Evolutionary conservation across 2,888 invertebrate genomes (phyloP).

Genomic region (Brachypterus glaber): DNA sequence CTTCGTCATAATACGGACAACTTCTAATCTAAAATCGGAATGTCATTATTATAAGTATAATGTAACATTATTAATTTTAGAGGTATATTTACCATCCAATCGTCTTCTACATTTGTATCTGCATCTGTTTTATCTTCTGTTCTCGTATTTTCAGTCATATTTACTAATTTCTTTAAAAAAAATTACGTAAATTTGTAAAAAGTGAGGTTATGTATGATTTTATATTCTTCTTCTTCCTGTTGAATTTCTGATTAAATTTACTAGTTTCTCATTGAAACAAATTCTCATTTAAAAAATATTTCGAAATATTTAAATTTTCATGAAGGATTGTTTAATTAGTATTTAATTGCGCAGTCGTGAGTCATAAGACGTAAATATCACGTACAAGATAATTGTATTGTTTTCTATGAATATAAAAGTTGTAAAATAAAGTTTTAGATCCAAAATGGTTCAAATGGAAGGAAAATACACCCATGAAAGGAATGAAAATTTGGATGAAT

Average conservation of each 20-base stretch:
- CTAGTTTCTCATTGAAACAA: no score
- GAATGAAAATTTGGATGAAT: slow-evolving; percentile 57
- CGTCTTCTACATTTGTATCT: slow-evolving; percentile 19
- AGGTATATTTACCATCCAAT: slow-evolving; percentile 31
- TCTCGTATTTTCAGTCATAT: slow-evolving; percentile 2
- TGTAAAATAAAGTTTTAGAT: no score
- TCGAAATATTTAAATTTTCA: no score
- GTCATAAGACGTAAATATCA: no score
- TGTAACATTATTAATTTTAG: neutral
- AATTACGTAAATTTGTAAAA: neutral
- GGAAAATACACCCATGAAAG: slow-evolving; percentile 56
- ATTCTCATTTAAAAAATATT: no score
- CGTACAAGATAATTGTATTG: no score
- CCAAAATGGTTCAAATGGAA: slow-evolving; percentile 48
- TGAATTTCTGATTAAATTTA: no score
- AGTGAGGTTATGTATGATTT: neutral
- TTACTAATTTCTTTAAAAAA: neutral
- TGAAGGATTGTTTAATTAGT: no score
- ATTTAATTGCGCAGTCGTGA: no score
- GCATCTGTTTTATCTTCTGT: slow-evolving; percentile 5
- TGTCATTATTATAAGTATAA: slow-evolving; percentile 4
- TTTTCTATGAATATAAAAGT: no score
- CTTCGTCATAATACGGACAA: slow-evolving; percentile 70
- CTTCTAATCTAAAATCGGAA: slow-evolving; percentile 57
- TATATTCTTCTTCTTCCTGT: no score